Percentiles rank a stretch among this genome's conserved stretches.
Evolutionary conservation across 2,113 vertebrate genomes (phyloP).

Genomic region (Verasper variegatus): DNA sequence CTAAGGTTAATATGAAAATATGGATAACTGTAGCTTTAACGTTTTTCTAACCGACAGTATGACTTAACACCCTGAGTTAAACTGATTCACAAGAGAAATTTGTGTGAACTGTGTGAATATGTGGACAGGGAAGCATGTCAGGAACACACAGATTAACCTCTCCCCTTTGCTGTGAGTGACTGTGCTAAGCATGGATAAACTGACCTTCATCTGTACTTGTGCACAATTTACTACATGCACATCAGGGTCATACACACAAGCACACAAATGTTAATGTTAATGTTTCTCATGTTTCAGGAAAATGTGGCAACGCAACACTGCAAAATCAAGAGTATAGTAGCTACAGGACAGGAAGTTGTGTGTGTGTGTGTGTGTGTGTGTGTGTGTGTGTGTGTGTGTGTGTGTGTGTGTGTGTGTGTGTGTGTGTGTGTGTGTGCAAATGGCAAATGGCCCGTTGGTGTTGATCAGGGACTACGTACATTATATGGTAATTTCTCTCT

Average conservation of each 20-base stretch:
- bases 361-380: too few species aligned
- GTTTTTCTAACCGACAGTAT: too few species aligned
- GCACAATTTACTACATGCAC: not conserved
- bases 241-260: not conserved
- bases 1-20: too few species aligned
- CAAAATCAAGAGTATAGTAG: constrained; percentile 2
- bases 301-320: not conserved
- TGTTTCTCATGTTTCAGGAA: not conserved
- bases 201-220: constrained; percentile 6
- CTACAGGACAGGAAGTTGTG: constrained; percentile 4
- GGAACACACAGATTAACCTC: constrained; percentile 10
- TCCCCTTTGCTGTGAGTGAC: constrained; percentile 13
- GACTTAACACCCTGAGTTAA: too few species aligned
- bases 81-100: not conserved
- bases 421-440: too few species aligned
- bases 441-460: constrained; percentile 15
- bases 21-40: not conserved
- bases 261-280: not conserved
- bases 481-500: constrained; percentile 14
- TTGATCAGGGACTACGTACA: constrained; percentile 23
- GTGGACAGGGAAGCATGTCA: constrained; percentile 1
- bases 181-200: not conserved
- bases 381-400: too few species aligned
- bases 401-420: too few species aligned
- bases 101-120: too few species aligned